Evolutionary conservation across 2,797 vertebrate genomes (phyloP).

Genomic region (Sciurus vulgaris): DNA sequence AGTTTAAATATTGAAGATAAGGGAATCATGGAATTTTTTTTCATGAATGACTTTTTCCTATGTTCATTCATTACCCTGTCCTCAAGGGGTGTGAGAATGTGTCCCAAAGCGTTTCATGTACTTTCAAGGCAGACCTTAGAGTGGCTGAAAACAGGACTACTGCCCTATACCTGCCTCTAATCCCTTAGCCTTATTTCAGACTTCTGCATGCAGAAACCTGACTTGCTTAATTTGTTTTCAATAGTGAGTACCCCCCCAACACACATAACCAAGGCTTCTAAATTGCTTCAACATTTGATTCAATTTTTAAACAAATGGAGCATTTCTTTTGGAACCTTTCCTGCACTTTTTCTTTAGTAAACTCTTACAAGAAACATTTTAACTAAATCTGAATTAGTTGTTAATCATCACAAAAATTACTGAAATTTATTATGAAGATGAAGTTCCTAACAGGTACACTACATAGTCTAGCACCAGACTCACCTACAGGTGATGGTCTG

Average conservation of each 20-base stretch:
- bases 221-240: background rate
- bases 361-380: conserved; percentile 3
- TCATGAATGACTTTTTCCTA: background rate
- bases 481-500: background rate
- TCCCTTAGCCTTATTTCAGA: background rate
- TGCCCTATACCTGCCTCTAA: background rate
- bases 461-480: background rate
- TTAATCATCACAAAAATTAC: conserved; percentile 26
- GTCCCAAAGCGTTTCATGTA: background rate
- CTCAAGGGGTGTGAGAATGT: background rate
- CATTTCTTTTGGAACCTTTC: background rate
- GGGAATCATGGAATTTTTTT: background rate
- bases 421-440: background rate
- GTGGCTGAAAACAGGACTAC: background rate
- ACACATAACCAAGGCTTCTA: background rate
- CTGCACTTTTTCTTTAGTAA: background rate
- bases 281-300: background rate
- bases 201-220: background rate
- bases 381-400: conserved; percentile 37
- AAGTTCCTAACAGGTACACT: background rate
- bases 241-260: background rate
- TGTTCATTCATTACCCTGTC: background rate
- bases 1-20: conserved; percentile 46
- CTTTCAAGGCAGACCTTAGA: background rate
- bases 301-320: background rate